These are phyloP conservation scores for Drosophila pandora DNA, from an alignment of 1,140 invertebrate genomes.

Conservation along the genomic window DNA sequence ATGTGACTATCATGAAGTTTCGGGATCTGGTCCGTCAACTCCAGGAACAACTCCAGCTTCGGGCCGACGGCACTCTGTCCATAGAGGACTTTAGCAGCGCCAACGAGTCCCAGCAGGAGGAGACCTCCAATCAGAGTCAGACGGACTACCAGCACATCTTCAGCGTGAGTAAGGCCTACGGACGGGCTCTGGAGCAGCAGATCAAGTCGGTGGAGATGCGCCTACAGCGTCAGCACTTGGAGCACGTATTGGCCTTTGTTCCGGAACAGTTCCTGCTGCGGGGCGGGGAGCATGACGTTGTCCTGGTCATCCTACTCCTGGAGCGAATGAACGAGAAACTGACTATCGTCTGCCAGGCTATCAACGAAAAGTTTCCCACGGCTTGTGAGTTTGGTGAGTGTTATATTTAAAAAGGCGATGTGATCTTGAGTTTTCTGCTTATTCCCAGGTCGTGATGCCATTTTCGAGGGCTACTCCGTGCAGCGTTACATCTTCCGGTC, in stretches of 20 bases:
- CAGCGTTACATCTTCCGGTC: conserved; percentile 96
- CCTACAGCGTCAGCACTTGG: conserved; percentile 92
- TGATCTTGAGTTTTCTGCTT: not conserved
- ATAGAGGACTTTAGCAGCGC: conserved; percentile 81
- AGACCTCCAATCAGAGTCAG: conserved; percentile 85
- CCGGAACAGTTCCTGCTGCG: conserved; percentile 95
- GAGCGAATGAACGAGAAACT: conserved; percentile 95
- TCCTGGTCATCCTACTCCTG: conserved; percentile 94
- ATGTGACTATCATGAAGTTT: conserved; percentile 97
- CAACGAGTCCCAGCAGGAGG: conserved; percentile 75
- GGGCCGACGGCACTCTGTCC: conserved; percentile 64
- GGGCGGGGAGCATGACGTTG: conserved; percentile 97
- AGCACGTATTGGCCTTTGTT: conserved; percentile 95
- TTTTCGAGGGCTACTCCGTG: conserved; percentile 93
- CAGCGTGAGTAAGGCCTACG: conserved; percentile 94
- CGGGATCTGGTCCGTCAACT: conserved; percentile 95
- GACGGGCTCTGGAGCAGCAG: conserved; percentile 96
- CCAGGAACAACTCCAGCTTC: conserved; percentile 87
- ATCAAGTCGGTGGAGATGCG: conserved; percentile 94
- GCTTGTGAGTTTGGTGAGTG: conserved; percentile 87
- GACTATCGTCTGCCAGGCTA: conserved; percentile 94
- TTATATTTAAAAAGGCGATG: not conserved
- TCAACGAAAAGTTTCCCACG: conserved; percentile 89
- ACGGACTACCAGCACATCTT: conserved; percentile 95
- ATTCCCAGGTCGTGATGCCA: conserved; percentile 84